Evolutionary conservation across 2,888 invertebrate genomes (phyloP).

Genomic region (Blastobasis adustella): DNA sequence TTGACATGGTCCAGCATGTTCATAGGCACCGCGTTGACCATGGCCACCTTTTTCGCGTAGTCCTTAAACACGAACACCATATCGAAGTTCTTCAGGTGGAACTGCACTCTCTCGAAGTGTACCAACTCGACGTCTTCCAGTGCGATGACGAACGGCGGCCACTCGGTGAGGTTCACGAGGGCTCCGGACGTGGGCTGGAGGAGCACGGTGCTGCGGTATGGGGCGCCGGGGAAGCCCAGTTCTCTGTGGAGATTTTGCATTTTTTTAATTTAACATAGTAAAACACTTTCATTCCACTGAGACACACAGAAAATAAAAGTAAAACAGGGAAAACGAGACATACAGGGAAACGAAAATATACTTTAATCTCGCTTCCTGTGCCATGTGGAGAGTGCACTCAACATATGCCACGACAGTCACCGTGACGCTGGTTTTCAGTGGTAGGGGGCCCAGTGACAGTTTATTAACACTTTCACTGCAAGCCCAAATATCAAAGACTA

Average conservation of each 20-base stretch:
- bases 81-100: constrained; percentile 99
- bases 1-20: constrained; percentile 99
- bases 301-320: no score
- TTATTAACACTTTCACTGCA: no score
- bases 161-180: constrained; percentile 96
- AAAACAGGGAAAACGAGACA: no score
- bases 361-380: no score
- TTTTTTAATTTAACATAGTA: no score
- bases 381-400: no score
- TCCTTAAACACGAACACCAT: constrained; percentile 99
- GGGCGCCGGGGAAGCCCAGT: constrained; percentile 97
- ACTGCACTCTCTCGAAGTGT: constrained; percentile 99
- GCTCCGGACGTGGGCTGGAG: constrained; percentile 99
- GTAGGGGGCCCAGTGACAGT: no score
- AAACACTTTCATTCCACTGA: no score
- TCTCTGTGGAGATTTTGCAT: constrained; percentile 82
- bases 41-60: constrained; percentile 93
- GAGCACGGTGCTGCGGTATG: constrained; percentile 95
- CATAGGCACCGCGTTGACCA: constrained; percentile 99
- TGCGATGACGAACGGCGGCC: constrained; percentile 99
- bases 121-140: constrained; percentile 98
- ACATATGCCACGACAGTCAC: no score
- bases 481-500: no score
- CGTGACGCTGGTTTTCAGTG: no score
- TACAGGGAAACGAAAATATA: no score